phyloP scores from a whole-genome alignment of 2,888 invertebrate genomes.

The Drosophila histrio region DNA sequence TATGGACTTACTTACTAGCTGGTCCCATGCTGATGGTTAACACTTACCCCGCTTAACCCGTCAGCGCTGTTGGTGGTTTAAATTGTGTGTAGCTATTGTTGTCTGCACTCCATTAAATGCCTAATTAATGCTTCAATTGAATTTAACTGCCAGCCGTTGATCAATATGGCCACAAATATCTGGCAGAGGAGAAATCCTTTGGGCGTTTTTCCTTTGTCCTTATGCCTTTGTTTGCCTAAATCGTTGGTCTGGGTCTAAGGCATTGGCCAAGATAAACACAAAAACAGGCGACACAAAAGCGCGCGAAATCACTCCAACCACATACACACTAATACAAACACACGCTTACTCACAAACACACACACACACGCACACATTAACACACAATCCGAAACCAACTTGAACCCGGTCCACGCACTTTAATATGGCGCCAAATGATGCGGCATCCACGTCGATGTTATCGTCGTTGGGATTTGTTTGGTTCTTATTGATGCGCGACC shows the following conservation, averaged over 20 bases:
- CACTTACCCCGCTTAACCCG: slow-evolving; percentile 37
- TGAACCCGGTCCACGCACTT: slow-evolving; percentile 58
- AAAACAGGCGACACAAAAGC: slow-evolving; percentile 69
- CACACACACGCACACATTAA: background rate
- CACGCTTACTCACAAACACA: slow-evolving; percentile 6
- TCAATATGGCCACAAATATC: slow-evolving; percentile 61
- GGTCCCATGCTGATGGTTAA: background rate
- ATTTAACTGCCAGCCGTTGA: slow-evolving; percentile 59
- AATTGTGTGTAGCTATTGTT: slow-evolving; percentile 55
- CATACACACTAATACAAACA: slow-evolving; percentile 20
- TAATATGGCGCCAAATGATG: slow-evolving; percentile 73
- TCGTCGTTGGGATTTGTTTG: slow-evolving; percentile 27
- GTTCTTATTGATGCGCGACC: slow-evolving; percentile 33
- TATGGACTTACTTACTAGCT: slow-evolving; percentile 32
- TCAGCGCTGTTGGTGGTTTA: slow-evolving; percentile 11
- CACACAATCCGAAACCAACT: background rate
- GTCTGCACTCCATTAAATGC: slow-evolving; percentile 67
- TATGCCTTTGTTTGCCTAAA: slow-evolving; percentile 36
- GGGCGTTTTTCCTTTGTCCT: slow-evolving; percentile 31
- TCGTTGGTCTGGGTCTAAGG: slow-evolving; percentile 27
- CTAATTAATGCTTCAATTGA: slow-evolving; percentile 68
- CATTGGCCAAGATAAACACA: slow-evolving; percentile 55
- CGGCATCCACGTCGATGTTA: slow-evolving; percentile 35
- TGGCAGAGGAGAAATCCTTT: slow-evolving; percentile 38
- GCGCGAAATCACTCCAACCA: slow-evolving; percentile 64